Conservation (phyloP, 2,113 vertebrate species). For the Nansenia antarctica region DNA sequence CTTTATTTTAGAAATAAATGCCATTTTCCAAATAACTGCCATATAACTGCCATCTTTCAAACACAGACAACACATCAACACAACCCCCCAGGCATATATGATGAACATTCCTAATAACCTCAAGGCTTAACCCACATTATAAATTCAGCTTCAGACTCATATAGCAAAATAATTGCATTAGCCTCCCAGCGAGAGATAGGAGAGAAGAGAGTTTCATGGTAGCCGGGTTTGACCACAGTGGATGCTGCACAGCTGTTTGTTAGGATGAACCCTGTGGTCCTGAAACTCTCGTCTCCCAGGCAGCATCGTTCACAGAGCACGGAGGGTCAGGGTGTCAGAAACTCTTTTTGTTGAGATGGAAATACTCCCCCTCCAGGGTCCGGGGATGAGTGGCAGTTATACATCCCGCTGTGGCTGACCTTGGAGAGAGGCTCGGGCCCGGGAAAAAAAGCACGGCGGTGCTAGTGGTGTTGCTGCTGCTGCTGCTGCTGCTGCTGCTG, state of each 20-base stretch:
- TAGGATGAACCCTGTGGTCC: conserved; percentile 23
- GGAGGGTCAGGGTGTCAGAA: conserved; percentile 63
- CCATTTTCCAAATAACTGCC: no score
- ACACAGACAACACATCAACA: no score
- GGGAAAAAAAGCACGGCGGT: not conserved
- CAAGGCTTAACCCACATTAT: not conserved
- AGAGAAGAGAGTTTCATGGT: conserved; percentile 18
- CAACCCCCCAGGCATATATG: no score
- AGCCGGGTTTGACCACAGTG: conserved; percentile 25
- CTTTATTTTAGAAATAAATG: no score
- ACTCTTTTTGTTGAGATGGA: conserved; percentile 79
- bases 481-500: conserved; percentile 50
- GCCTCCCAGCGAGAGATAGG: not conserved
- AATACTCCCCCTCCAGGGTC: conserved; percentile 80
- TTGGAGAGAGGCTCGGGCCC: conserved; percentile 65
- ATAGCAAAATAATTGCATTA: conserved; percentile 16
- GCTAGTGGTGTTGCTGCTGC: conserved; percentile 28
- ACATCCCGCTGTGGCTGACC: conserved; percentile 72
- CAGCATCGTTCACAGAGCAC: conserved; percentile 14
- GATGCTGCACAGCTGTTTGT: conserved; percentile 49
- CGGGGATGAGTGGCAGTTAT: conserved; percentile 73
- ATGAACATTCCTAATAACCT: not conserved
- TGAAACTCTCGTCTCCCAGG: not conserved
- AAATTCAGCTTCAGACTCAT: conserved; percentile 6
- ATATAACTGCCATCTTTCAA: no score